phyloP scores from a whole-genome alignment of 2,797 vertebrate genomes.

The Catamblyrhynchus diadema region DNA sequence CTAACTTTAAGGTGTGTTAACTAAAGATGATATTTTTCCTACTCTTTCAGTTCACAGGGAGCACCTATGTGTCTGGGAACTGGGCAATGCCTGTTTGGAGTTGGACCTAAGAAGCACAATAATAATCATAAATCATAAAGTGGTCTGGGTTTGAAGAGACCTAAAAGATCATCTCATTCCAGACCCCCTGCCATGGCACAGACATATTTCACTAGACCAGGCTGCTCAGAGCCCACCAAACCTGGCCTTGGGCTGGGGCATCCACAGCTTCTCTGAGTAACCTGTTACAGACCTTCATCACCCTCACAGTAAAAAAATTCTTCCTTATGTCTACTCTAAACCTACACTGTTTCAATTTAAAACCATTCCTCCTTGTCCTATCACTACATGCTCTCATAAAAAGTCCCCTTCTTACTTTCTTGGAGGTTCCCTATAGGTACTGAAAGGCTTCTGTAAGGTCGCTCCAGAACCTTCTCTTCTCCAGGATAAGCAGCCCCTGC shows the following conservation, averaged over 20 bases:
- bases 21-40: not conserved
- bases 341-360: not conserved
- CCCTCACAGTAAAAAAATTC: not conserved
- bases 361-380: not conserved
- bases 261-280: not conserved
- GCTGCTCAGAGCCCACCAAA: not conserved
- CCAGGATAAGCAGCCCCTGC: accelerated
- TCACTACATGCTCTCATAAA: not conserved
- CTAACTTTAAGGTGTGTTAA: not conserved
- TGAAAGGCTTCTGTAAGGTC: not conserved
- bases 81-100: not conserved
- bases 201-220: not conserved
- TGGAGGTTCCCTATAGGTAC: too few relatives aligned
- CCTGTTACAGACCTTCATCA: not conserved
- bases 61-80: not conserved
- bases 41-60: not conserved
- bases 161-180: not conserved
- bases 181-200: not conserved
- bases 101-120: not conserved
- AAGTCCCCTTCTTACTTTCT: not conserved
- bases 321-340: not conserved
- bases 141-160: not conserved
- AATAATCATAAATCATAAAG: not conserved
- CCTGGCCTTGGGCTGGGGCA: not conserved
- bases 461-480: not conserved